phyloP scores from a whole-genome alignment of 1,140 invertebrate species.

The Drosophila mayri region DNA sequence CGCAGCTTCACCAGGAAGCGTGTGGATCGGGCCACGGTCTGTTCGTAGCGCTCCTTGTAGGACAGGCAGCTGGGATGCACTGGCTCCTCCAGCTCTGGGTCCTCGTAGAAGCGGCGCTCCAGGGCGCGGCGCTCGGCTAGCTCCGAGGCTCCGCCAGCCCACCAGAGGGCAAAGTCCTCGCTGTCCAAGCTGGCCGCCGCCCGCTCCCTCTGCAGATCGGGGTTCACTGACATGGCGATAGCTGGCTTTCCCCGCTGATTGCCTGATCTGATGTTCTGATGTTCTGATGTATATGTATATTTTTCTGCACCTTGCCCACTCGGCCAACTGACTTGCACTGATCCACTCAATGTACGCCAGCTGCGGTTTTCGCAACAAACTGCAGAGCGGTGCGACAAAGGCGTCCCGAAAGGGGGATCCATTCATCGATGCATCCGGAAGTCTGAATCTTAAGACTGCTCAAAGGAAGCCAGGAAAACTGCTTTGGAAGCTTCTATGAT shows the following conservation, averaged over 20 bases:
- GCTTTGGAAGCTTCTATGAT: no score
- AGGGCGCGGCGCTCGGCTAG: slow-evolving; percentile 78
- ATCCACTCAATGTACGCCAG: background rate
- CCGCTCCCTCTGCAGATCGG: slow-evolving; percentile 90
- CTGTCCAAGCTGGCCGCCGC: slow-evolving; percentile 90
- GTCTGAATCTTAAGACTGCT: background rate
- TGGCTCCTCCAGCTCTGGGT: slow-evolving; percentile 89
- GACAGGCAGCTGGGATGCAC: slow-evolving; percentile 91
- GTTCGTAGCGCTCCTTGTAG: slow-evolving; percentile 94
- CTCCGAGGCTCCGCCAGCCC: slow-evolving; percentile 91
- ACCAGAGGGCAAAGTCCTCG: slow-evolving; percentile 90
- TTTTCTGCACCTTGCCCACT: background rate
- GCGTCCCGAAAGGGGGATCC: background rate
- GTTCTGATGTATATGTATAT: no score
- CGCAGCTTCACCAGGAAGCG: slow-evolving; percentile 90
- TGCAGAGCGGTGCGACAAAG: background rate
- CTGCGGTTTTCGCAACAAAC: background rate
- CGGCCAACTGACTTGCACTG: slow-evolving; percentile 5
- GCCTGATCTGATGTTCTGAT: no score
- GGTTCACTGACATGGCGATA: slow-evolving; percentile 32
- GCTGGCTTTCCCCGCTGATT: background rate
- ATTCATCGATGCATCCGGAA: background rate
- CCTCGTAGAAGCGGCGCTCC: slow-evolving; percentile 90
- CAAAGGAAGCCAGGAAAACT: background rate
- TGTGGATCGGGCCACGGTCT: slow-evolving; percentile 90